A percentile compares a stretch with the other conserved stretches of the same genome.
Conservation (phyloP, 2,113 vertebrate species). For the Mobula birostris region DNA sequence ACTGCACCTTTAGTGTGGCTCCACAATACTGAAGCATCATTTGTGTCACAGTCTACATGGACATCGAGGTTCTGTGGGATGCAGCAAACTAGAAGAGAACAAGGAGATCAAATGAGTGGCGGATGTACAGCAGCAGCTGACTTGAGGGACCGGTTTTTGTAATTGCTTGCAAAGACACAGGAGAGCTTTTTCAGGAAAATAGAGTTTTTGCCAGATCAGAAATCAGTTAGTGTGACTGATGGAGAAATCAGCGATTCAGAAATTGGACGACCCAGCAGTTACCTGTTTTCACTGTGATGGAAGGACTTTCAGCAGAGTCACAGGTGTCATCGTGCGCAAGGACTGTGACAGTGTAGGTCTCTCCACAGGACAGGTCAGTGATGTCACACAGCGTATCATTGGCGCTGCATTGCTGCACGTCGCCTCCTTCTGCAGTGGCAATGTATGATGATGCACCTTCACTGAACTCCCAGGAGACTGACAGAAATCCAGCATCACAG, state of each 20-base stretch:
- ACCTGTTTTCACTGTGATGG: slow-evolving; percentile 54
- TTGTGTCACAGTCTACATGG: slow-evolving; percentile 41
- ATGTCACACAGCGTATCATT: slow-evolving; percentile 46
- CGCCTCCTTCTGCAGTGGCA: slow-evolving; percentile 39
- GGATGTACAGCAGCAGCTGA: neutral
- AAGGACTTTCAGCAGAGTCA: slow-evolving; percentile 41
- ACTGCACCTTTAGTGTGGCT: slow-evolving; percentile 48
- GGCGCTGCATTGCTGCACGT: slow-evolving; percentile 47
- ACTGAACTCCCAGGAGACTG: slow-evolving; percentile 49
- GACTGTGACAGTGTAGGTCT: slow-evolving; percentile 52
- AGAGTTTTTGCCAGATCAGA: neutral
- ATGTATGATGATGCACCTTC: slow-evolving; percentile 51
- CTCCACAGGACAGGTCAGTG: slow-evolving; percentile 52
- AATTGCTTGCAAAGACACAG: no score
- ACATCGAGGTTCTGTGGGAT: slow-evolving; percentile 49
- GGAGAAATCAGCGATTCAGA: neutral
- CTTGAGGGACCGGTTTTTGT: no score
- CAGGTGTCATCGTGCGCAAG: slow-evolving; percentile 48
- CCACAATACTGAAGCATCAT: slow-evolving; percentile 50
- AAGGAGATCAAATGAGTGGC: neutral
- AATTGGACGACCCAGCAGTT: slow-evolving; percentile 38
- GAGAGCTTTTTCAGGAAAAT: neutral
- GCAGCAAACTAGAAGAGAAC: slow-evolving; percentile 54
- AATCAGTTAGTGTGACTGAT: neutral
- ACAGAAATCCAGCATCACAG: slow-evolving; percentile 52